These are phyloP conservation scores for Pluvianellus socialis DNA, from an alignment of 2,113 vertebrate species.

Conservation along the genomic window DNA sequence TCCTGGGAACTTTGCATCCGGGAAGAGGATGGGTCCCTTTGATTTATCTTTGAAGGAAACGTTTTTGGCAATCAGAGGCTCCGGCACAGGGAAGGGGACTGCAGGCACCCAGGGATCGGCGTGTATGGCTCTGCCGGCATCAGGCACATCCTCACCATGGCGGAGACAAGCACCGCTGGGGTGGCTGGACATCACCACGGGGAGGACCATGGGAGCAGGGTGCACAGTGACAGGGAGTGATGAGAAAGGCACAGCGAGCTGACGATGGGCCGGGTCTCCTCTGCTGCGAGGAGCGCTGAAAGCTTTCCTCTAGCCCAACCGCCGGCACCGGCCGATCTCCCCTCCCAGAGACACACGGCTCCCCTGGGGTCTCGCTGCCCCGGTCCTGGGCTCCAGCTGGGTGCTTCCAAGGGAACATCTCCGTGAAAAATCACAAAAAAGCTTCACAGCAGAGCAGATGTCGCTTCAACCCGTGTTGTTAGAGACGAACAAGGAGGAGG, in stretches of 20 bases:
- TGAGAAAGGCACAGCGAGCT: not conserved
- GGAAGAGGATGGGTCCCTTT: not conserved
- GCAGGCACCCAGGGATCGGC: fast-evolving
- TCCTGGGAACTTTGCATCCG: not conserved
- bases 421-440: not conserved
- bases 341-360: not conserved
- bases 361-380: not conserved
- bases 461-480: not conserved
- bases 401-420: not conserved
- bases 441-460: not conserved
- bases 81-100: not conserved
- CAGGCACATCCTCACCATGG: not conserved
- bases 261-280: not conserved
- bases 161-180: fast-evolving
- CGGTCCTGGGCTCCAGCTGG: fast-evolving
- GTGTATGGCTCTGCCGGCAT: not conserved
- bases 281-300: fast-evolving
- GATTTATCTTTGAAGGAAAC: not conserved
- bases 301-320: not conserved
- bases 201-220: not conserved
- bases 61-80: not conserved
- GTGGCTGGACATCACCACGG: fast-evolving
- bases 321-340: fast-evolving
- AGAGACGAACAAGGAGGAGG: not conserved
- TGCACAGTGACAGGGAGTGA: not conserved